Percentiles rank a stretch among this genome's conserved stretches.
Evolutionary conservation across 1,140 invertebrate species (phyloP).

Genomic region (Dendrolimus punctatus): DNA sequence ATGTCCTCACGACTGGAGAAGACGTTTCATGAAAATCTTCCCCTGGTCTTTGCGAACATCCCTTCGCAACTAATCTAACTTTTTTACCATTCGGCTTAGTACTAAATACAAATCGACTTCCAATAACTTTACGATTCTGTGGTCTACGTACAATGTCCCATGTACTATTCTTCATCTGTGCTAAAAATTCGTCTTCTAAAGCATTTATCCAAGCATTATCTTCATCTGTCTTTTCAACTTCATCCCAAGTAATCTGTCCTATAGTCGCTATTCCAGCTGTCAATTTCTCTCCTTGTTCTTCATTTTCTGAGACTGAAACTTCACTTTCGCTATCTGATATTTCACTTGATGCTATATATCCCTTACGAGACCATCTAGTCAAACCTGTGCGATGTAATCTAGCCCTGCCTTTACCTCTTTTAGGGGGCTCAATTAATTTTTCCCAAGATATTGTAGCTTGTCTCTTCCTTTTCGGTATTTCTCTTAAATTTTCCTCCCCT

Average conservation of each 20-base stretch:
- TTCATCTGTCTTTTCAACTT: conserved; percentile 14
- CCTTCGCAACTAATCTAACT: conserved; percentile 20
- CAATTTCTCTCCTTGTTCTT: conserved; percentile 6
- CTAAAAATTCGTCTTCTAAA: conserved; percentile 21
- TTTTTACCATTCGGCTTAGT: no score
- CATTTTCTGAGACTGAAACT: conserved; percentile 2
- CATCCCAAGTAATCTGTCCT: conserved; percentile 15
- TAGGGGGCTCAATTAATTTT: conserved; percentile 10
- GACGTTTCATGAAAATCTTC: conserved; percentile 23
- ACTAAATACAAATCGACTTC: no score
- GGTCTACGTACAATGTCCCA: conserved; percentile 21
- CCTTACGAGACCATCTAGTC: conserved; percentile 10
- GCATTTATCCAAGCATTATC: conserved; percentile 13
- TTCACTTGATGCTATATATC: conserved; percentile 7
- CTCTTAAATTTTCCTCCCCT: neutral
- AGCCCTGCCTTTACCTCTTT: conserved; percentile 13
- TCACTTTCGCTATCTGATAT: conserved; percentile 2
- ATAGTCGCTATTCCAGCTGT: conserved; percentile 9
- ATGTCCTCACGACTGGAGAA: conserved; percentile 17
- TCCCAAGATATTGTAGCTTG: conserved; percentile 3
- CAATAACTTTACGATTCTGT: no score
- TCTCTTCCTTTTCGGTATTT: conserved; percentile 1
- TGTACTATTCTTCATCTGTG: conserved; percentile 20
- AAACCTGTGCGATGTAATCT: conserved; percentile 12
- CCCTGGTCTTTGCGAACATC: conserved; percentile 21